Base-by-base conservation (phyloP, 2,113 vertebrate species). In the Noturus placidus region DNA sequence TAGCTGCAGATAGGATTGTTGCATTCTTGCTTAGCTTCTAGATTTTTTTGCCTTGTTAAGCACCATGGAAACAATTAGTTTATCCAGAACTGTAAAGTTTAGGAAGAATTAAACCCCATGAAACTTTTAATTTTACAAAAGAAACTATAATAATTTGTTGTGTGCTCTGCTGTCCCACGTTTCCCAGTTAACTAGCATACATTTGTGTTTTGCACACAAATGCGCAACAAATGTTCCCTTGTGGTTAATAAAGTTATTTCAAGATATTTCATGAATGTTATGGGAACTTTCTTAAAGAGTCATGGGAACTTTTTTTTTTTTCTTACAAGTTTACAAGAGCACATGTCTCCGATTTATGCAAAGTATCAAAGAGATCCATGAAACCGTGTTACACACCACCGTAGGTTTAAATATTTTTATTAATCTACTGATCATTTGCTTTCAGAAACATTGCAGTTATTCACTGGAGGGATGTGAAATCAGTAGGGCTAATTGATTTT, bases 201-300 rank as follows among this genome's bases (percentile, higher is more conserved):
- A 56, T 27, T 50, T 46, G 42, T 46, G 6, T 56, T 63, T 84
- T 22, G 54, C 52, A 35, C 63, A 42, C 56, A 76, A 59, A 59
- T 46, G 42, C 35, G 27, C 42, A 77, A 50, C 74, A 50, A 77
- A 85, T 46, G 56, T 77, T 69, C 59, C 61, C 30, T 56, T 63
- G 27, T 33, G 85, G 42, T 67, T 65, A 50, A 85, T 54, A 85
- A 85, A 67, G n/a, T 25, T 59, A 59, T 78, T 54, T 78, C 14
- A 86, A 78, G 30, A 78, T 30, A 76, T 79, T 33, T 42, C 17
- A 65, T 27, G 61, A 80, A 86, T 52, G 61, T 78, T 50, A 50
- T 79, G 74, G 57, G 76, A 86, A 65, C 35, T 22, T 65, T 79
- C 50, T 59, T 86, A 65, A 86, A 65, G 42, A 46, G 46, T 30